A percentile compares a stretch with the other conserved stretches of the same genome.
Evolutionary conservation across 2,113 vertebrate species (phyloP).

Genomic region (Coregonus clupeaformis): DNA sequence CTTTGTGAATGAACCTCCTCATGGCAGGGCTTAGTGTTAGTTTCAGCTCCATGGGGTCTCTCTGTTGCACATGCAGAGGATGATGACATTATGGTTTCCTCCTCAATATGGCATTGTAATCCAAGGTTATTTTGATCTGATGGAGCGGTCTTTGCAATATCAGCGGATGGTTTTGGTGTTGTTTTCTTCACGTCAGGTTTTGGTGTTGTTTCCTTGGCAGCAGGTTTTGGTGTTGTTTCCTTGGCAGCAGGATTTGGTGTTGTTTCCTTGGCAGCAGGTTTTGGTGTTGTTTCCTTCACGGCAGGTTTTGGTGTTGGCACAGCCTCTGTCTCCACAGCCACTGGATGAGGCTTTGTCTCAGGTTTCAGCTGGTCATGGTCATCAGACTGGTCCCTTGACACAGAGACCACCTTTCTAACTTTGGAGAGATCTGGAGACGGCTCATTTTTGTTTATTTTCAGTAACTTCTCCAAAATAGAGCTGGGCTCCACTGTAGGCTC

Average conservation of each 20-base stretch:
- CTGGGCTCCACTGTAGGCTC: conserved; percentile 39
- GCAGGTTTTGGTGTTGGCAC: no score
- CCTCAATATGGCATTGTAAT: not conserved
- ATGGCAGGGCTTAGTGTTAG: no score
- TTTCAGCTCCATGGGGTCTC: not conserved
- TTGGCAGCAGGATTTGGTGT: no score
- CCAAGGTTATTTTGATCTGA: no score
- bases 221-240: no score
- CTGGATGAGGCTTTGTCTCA: not conserved
- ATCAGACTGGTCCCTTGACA: not conserved
- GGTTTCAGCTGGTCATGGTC: not conserved
- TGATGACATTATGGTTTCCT: not conserved
- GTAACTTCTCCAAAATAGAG: conserved; percentile 65
- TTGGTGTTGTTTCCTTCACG: no score
- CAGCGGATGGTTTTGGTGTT: no score
- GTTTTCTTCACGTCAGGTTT: no score
- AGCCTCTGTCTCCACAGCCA: no score
- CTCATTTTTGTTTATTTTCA: conserved; percentile 57
- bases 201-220: no score
- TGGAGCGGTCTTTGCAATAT: no score
- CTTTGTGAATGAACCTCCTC: not conserved
- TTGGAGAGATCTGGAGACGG: conserved; percentile 21
- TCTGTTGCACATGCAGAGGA: not conserved
- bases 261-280: no score
- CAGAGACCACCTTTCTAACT: conserved; percentile 34